A percentile compares a stretch with the other conserved stretches of the same genome.
Evolutionary conservation across 1,140 invertebrate genomes (phyloP).

Genomic region (Temnothorax nylanderi): DNA sequence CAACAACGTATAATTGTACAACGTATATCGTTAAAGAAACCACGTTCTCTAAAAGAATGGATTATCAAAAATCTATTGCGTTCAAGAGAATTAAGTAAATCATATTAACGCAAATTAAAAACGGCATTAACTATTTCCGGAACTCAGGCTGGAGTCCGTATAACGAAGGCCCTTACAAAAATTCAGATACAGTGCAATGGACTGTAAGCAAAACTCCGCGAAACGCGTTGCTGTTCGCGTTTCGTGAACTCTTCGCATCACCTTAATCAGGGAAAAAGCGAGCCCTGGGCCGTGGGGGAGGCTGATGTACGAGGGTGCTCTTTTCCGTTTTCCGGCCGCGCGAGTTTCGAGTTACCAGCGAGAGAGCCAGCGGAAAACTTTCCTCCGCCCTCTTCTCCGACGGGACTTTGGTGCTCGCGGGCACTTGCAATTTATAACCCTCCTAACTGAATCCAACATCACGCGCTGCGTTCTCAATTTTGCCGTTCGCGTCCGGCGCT

Average conservation of each 20-base stretch:
- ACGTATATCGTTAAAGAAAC: background rate
- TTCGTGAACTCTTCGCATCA: slow-evolving; percentile 73
- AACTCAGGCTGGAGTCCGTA: background rate
- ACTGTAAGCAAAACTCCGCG: slow-evolving; percentile 41
- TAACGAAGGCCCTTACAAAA: slow-evolving; percentile 23
- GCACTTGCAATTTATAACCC: slow-evolving; percentile 82
- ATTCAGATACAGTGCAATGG: slow-evolving; percentile 47
- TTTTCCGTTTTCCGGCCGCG: slow-evolving; percentile 82
- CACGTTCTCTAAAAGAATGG: background rate
- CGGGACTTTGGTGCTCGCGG: slow-evolving; percentile 76
- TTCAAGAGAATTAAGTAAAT: background rate
- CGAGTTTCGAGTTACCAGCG: slow-evolving; percentile 83
- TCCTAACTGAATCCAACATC: slow-evolving; percentile 82
- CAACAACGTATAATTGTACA: background rate
- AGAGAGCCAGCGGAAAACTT: slow-evolving; percentile 81
- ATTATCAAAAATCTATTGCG: background rate
- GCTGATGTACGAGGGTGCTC: slow-evolving; percentile 81
- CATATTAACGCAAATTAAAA: background rate
- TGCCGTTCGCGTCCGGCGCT: slow-evolving; percentile 36
- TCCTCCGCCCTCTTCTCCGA: slow-evolving; percentile 74
- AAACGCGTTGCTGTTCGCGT: slow-evolving; percentile 50
- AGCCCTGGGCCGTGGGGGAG: slow-evolving; percentile 58
- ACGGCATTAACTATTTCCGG: background rate
- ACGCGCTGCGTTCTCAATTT: slow-evolving; percentile 65
- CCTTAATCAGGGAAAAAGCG: slow-evolving; percentile 78